These are phyloP conservation scores for Synanthedon vespiformis DNA, from an alignment of 2,888 invertebrate species.

Conservation along the genomic window DNA sequence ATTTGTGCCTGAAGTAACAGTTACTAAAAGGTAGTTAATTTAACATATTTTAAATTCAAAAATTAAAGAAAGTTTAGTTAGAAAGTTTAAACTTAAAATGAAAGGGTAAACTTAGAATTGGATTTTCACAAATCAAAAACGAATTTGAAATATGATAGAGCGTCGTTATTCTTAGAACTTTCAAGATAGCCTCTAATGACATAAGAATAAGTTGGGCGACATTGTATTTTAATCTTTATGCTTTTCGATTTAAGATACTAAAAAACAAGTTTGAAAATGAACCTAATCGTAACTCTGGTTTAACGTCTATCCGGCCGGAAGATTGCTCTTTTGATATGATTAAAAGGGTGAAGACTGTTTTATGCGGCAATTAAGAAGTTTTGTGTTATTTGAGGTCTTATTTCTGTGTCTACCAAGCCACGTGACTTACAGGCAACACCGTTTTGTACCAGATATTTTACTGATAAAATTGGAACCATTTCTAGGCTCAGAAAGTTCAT, in stretches of 20 bases:
- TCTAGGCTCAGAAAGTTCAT: too few relatives aligned
- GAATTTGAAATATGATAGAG: conserved; percentile 62
- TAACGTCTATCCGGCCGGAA: conserved; percentile 56
- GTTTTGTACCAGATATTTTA: too few relatives aligned
- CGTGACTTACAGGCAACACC: neutral
- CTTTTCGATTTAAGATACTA: conserved; percentile 12
- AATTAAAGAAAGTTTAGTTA: neutral
- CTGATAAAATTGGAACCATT: too few relatives aligned
- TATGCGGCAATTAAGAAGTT: conserved; percentile 63
- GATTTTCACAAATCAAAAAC: conserved; percentile 63
- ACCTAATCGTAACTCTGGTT: conserved; percentile 28
- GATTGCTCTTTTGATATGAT: conserved; percentile 68
- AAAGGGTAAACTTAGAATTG: conserved; percentile 43
- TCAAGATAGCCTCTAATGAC: conserved; percentile 36
- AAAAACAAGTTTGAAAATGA: conserved; percentile 8
- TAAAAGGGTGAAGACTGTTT: conserved; percentile 67
- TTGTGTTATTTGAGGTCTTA: conserved; percentile 38
- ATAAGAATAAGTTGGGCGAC: conserved; percentile 16
- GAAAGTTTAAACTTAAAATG: conserved; percentile 23
- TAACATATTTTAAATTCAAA: neutral
- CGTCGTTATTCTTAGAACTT: conserved; percentile 51
- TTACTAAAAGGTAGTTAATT: too few relatives aligned
- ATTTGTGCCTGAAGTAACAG: too few relatives aligned
- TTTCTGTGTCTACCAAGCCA: conserved; percentile 22
- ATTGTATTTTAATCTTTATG: conserved; percentile 25